Conservation (phyloP, 2,797 vertebrate species). For the Adrianichthys oophorus region DNA sequence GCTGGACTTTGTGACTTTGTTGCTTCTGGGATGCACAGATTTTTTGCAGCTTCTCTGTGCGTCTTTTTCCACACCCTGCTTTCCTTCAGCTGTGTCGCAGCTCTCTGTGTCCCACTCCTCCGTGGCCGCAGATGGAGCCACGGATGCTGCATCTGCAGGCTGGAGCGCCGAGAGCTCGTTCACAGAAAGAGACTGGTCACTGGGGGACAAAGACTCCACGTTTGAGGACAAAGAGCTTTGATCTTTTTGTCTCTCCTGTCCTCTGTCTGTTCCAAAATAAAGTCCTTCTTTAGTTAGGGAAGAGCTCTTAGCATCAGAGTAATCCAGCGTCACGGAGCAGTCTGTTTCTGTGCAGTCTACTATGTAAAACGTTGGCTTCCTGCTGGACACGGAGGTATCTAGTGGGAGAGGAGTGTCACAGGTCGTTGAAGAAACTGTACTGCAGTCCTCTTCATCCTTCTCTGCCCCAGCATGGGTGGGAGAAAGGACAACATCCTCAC, state of each 20-base stretch:
- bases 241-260: conserved; percentile 51
- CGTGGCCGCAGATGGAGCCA: conserved; percentile 42
- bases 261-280: conserved; percentile 43
- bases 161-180: conserved; percentile 55
- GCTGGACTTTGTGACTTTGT: conserved; percentile 37
- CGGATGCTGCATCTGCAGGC: conserved; percentile 39
- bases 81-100: conserved; percentile 67
- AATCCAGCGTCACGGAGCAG: conserved; percentile 88
- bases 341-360: conserved; percentile 87
- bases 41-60: conserved; percentile 61
- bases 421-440: conserved; percentile 78
- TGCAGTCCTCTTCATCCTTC: conserved; percentile 68
- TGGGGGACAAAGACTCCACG: conserved; percentile 66
- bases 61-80: conserved; percentile 63
- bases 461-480: conserved; percentile 36
- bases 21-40: conserved; percentile 48
- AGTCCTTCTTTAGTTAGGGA: conserved; percentile 56
- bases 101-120: conserved; percentile 77
- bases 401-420: conserved; percentile 76
- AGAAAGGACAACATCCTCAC: conserved; percentile 43
- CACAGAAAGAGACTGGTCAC: conserved; percentile 57
- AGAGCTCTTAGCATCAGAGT: conserved; percentile 82
- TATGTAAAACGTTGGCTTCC: conserved; percentile 75
- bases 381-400: conserved; percentile 76
- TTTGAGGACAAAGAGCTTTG: conserved; percentile 74